Conservation (phyloP, 2,797 vertebrate genomes). For the Dendrocincla tyrannina region DNA sequence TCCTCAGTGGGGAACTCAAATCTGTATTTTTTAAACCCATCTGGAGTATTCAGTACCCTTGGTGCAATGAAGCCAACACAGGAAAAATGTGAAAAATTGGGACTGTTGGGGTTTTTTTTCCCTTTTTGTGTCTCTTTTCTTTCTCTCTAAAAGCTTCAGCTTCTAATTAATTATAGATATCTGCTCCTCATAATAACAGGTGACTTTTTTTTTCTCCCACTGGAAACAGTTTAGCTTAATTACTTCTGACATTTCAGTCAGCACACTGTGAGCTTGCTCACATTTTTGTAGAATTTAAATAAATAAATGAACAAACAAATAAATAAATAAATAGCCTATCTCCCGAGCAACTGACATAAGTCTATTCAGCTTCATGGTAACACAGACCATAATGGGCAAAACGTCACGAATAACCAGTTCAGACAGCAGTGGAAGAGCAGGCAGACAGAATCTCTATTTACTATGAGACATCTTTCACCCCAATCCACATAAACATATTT, state of each 20-base stretch:
- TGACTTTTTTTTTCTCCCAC: neutral
- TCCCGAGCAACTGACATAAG: neutral
- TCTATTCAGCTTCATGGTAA: neutral
- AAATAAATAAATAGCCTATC: conserved; percentile 7
- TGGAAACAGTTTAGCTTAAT: conserved; percentile 45
- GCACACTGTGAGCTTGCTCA: neutral
- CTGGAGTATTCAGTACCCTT: conserved; percentile 27
- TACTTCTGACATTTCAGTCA: conserved; percentile 52
- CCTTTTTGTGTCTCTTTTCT: neutral
- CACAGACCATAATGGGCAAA: neutral
- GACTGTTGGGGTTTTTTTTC: accelerated
- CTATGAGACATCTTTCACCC: neutral
- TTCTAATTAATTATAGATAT: conserved; percentile 45
- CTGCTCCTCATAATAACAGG: neutral
- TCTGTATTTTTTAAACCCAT: conserved; percentile 4
- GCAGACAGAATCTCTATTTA: neutral
- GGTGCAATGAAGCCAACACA: conserved; percentile 14
- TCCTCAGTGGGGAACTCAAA: conserved; percentile 41
- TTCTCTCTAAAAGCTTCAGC: neutral
- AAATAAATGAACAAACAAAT: conserved; percentile 30
- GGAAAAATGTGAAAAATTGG: neutral
- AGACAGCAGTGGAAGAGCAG: neutral
- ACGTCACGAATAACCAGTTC: neutral
- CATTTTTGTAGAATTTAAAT: conserved; percentile 19
- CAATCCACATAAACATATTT: neutral